A percentile compares a stretch with the other conserved stretches of the same genome.
phyloP scores from a whole-genome alignment of 2,888 invertebrate species.

The Eristalis pertinax region DNA sequence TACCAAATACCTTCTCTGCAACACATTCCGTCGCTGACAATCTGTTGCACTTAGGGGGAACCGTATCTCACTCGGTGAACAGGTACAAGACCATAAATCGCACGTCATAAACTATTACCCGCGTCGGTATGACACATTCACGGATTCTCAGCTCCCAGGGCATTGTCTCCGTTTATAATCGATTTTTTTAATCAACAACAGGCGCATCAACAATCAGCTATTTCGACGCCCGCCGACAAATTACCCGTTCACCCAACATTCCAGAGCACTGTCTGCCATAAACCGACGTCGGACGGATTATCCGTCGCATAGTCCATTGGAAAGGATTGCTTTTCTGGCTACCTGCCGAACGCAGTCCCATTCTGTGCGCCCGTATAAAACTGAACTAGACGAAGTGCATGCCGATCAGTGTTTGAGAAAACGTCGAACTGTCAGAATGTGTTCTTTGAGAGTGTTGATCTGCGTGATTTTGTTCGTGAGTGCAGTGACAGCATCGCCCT shows the following conservation, averaged over 20 bases:
- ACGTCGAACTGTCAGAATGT: constrained; percentile 57
- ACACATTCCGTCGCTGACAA: background rate
- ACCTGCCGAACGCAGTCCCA: constrained; percentile 6
- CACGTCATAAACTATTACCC: background rate
- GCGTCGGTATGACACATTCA: background rate
- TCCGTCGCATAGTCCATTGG: constrained; percentile 35
- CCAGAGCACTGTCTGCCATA: constrained; percentile 27
- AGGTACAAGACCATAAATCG: background rate
- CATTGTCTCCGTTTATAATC: background rate
- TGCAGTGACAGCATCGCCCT: constrained; percentile 39
- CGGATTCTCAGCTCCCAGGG: background rate
- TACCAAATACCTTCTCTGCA: background rate
- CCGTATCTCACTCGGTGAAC: background rate
- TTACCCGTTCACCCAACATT: constrained; percentile 9
- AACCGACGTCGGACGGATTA: constrained; percentile 26
- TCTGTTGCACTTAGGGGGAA: background rate
- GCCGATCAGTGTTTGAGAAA: constrained; percentile 49
- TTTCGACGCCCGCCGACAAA: constrained; percentile 15
- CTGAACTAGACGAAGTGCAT: constrained; percentile 22
- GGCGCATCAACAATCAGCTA: constrained; percentile 15
- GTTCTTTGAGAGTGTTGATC: constrained; percentile 27
- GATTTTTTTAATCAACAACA: background rate
- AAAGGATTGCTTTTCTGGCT: constrained; percentile 49
- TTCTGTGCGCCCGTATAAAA: constrained; percentile 36
- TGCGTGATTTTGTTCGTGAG: constrained; percentile 36